Percentiles rank a stretch among this genome's conserved stretches.
phyloP scores from a whole-genome alignment of 2,113 vertebrate species.

The Zosterops lateralis region DNA sequence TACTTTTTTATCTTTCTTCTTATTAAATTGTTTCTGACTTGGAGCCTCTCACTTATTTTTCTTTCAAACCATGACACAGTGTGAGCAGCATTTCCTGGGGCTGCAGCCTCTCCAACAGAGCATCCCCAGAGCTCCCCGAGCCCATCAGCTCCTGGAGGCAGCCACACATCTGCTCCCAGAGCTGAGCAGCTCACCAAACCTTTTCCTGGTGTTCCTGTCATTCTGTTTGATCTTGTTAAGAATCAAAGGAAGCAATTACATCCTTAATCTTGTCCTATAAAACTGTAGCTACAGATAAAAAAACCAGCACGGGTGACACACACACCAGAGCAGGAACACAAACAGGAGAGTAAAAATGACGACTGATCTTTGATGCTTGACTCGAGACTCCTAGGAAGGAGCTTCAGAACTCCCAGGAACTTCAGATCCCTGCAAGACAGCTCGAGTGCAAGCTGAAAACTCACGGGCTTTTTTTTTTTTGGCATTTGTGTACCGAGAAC shows the following conservation, averaged over 20 bases:
- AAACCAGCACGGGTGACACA: background rate
- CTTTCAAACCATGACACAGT: too few relatives aligned
- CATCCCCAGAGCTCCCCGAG: accelerated
- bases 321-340: accelerated
- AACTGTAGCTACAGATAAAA: conserved; percentile 43
- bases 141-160: accelerated
- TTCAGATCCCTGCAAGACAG: background rate
- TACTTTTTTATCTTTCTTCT: too few relatives aligned
- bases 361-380: background rate
- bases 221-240: conserved; percentile 22
- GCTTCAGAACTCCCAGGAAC: background rate
- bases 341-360: background rate
- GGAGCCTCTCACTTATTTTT: too few relatives aligned
- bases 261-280: conserved; percentile 15
- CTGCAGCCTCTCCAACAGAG: accelerated
- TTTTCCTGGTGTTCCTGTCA: background rate
- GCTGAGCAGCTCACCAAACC: background rate
- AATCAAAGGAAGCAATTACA: conserved; percentile 50
- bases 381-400: background rate
- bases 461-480: background rate
- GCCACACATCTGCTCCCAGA: background rate
- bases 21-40: too few relatives aligned
- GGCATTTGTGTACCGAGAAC: background rate
- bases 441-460: background rate
- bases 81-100: background rate